Evolutionary conservation across 2,888 invertebrate species (phyloP), one percentile per base, ranked within the genome.

Genomic region (Petrolisthes cinctipes): DNA sequence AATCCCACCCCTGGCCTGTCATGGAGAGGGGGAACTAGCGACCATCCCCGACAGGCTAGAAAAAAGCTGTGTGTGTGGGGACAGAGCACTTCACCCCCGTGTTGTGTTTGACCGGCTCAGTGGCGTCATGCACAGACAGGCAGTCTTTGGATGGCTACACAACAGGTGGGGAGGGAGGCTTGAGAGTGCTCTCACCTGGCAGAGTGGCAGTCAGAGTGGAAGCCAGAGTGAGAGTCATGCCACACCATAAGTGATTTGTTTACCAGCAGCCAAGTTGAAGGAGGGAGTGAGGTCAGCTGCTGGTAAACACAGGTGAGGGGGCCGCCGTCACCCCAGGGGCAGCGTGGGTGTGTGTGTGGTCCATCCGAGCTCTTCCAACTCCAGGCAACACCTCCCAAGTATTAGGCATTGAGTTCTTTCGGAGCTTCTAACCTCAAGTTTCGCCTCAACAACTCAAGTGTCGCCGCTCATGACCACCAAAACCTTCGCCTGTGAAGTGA

Each of bases 71-170:
- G 20, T 82, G 85, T 85, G 85, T 85, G 86, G 81, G 86, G 80
- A 81, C 73, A 56, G 80, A 73, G 81, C 80, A 81, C 80, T 86
- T 80, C 80, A 81, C 85, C 86, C 86, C 61, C 75, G 86, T 86
- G 86, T 86, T 86, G 86, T 86, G 86, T 86, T 82, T 86, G 86
- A 81, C 81, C 73, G 86, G 86, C 86, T 86, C 81, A 81, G 73
- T 75, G 61, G 81, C 86, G 86, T 86, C 86, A 86, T 86, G 86
- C 86, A 86, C 81, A 86, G 86, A 86, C 86, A 86, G 86, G 86
- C 86, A 86, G 86, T 86, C 86, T 86, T 86, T 86, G 86, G 86
- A 86, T 86, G 71, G 86, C 86, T 86, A 86, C 86, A 86, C 86
- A 86, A 86, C 86, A 86, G 86, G 86, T 86, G 86, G 86, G 86